Percentiles rank a stretch among this genome's conserved stretches.
These are phyloP conservation scores for Ceratosolen fusciceps DNA, from an alignment of 1,140 invertebrate species.

Conservation along the genomic window DNA sequence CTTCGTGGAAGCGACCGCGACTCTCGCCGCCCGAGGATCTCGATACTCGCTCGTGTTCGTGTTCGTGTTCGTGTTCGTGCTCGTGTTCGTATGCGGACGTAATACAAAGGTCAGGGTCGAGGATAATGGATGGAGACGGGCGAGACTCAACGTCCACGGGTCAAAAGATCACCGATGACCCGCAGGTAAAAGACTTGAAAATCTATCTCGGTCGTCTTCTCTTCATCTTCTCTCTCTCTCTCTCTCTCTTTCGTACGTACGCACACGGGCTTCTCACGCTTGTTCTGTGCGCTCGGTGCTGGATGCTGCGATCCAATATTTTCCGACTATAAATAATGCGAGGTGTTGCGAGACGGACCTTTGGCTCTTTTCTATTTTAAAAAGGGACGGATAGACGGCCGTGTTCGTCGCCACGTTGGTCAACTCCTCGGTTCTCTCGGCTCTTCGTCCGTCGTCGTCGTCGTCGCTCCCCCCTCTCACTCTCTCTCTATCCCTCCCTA, in stretches of 20 bases:
- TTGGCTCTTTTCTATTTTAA: too few species aligned
- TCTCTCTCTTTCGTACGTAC: neutral
- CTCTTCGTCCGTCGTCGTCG: too few species aligned
- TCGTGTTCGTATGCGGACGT: neutral
- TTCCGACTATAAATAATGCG: neutral
- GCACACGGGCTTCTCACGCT: too few species aligned
- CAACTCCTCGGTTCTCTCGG: too few species aligned
- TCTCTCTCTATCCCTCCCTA: too few species aligned
- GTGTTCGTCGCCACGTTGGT: too few species aligned
- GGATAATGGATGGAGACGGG: neutral
- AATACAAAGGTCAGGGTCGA: neutral
- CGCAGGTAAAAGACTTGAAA: slow-evolving; percentile 20
- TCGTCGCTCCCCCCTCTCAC: too few species aligned
- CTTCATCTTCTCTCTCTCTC: neutral
- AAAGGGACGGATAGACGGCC: too few species aligned
- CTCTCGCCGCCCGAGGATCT: neutral
- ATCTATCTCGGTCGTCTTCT: neutral
- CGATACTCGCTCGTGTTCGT: neutral
- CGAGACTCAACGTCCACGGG: neutral
- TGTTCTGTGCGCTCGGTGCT: neutral
- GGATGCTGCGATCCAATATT: neutral
- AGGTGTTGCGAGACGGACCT: too few species aligned
- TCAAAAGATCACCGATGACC: neutral
- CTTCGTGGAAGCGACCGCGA: neutral
- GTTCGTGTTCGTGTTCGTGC: neutral